Evolutionary conservation across 1,140 invertebrate genomes (phyloP), one percentile per base, ranked within the genome.

Genomic region (Homarus americanus): DNA sequence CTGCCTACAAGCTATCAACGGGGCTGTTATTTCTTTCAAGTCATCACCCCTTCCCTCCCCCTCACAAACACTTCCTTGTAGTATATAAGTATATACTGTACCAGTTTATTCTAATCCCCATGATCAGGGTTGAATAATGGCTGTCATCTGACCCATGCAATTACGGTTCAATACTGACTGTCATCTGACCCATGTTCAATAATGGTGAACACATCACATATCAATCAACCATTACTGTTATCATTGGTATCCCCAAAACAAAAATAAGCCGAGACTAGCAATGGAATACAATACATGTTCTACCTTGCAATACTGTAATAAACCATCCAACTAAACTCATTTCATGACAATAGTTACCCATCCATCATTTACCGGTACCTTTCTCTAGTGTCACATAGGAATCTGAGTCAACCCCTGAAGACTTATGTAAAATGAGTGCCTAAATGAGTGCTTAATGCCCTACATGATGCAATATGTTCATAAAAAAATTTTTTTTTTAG

Each of bases 381-480:
- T 58, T 58, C 20, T 69, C 63, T 32, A 69, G 28, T 32, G 24
- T 32, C 63, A 69, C 63, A 32, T 69, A 69, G 4, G 12, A 34
- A 32, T 69, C 9, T 32, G 63, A 69, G n/a, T 28, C 63, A 32
- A 69, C 63, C 24, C n/a, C 24, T 69, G 63, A 69, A 69, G 63
- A 32, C 17, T 69, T 69, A 69, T 24, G 24, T 69, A 69, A 12
- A 69, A 69, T 69, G 63, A 69, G 44, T 69, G 32, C 80, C 58
- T 36, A 66, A 66, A 32, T 15, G 24, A 36, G 66, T 41, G 49
- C 83, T 49, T 75, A 85, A 73, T 85, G 66, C 40, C 69, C 44
- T 49, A 34, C 72, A 85, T 38, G 66, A 85, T 49, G 66, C 66
- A 73, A n/a, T 85, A 73, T 75, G n/a, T 73, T 75, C 72, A 75